Evolutionary conservation across 2,113 vertebrate genomes (phyloP), one percentile per base, ranked within the genome.

Genomic region (Lamprotornis superbus): DNA sequence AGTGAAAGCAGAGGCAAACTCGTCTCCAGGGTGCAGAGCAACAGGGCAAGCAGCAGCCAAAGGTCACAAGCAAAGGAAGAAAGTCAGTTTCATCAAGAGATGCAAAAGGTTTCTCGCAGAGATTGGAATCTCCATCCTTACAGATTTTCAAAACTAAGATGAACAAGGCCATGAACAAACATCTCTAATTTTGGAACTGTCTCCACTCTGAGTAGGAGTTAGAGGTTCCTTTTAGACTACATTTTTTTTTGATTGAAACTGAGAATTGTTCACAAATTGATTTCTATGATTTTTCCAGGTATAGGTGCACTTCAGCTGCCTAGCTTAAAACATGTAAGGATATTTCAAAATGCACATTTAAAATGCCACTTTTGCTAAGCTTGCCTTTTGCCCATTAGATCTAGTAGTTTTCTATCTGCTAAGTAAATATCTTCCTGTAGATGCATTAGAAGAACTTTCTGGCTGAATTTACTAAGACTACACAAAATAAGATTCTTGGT

Each of bases 1-100:
- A 53, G 37, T 3, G 8, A 74, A 49, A 20, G 15, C 12, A 80
- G 50, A 61, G 31, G 23, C 35, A 84, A 27, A 31, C 4, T 73
- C 0, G 0, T 53, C 37, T 84, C 8, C 22, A 11, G 17, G 8
- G 4, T 47, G 12, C 21, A 50, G 23, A 68, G 25, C 15, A 59
- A 60, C 10, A 73, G 6, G 12, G 28, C 10, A 52, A 35, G n/a
- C 15, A 89, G 12, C 10, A 42, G 44, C 3, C 52, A 83, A 40
- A 61, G 8, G 11, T 74, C 22, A 22, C 31, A 68, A 52, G 3
- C 5, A 49, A 60, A 31, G 40, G 13, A 77, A 73, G n/a, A 63
- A 47, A 67, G 8, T 12, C 13, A 5, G 3, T 35, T 67, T 68
- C 21, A 16, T 21, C 59, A 67, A 70, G 14, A 8, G 30, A 23